Evolutionary conservation across 2,113 vertebrate genomes (phyloP), one percentile per base, ranked within the genome.

Genomic region (Nycticorax nycticorax): DNA sequence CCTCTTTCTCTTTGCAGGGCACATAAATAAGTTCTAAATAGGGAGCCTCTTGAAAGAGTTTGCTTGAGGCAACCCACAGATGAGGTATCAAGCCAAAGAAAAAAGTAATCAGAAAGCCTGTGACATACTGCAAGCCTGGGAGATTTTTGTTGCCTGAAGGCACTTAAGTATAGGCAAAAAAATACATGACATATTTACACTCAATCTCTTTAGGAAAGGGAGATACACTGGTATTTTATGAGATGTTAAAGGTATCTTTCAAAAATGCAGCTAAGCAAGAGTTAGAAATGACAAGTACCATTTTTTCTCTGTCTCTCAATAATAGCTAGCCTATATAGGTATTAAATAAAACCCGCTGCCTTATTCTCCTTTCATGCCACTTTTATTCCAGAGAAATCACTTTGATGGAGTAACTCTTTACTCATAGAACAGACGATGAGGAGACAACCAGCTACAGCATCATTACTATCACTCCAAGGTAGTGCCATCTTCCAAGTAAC

Each of bases 221-320:
- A 91, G 27, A 60, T 39, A 72, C 47, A 35, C 1, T 10, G 59
- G 5, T 55, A 30, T 87, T 91, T 79, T 60, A 82, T 62, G 56
- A 90, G 71, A 47, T 66, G 56, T 69, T 92, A 59, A 55, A 80
- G 57, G 62, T 64, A 73, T 76, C 83, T 84, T 86, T 92, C 75
- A 85, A 45, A 91, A 60, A 73, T 28, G 71, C 73, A 67, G 20
- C 88, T 1, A 6, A 78, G 62, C 48, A 47, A 74, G 52, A 91
- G 63, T 35, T 76, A 55, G 74, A 93, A 95, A 57, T 50, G 43
- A 75, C 90, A 93, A 78, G 66, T 12, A 60, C 14, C 35, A 56
- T 82, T 93, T 95, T 80, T 88, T 66, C 35, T 84, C 78, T 88
- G 47, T 68, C 47, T 86, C 72, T 92, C 84, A 64, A 63, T 85